A percentile compares a stretch with the other conserved stretches of the same genome.
phyloP scores from a whole-genome alignment of 2,113 vertebrate genomes.

The Rhynchomys soricoides region DNA sequence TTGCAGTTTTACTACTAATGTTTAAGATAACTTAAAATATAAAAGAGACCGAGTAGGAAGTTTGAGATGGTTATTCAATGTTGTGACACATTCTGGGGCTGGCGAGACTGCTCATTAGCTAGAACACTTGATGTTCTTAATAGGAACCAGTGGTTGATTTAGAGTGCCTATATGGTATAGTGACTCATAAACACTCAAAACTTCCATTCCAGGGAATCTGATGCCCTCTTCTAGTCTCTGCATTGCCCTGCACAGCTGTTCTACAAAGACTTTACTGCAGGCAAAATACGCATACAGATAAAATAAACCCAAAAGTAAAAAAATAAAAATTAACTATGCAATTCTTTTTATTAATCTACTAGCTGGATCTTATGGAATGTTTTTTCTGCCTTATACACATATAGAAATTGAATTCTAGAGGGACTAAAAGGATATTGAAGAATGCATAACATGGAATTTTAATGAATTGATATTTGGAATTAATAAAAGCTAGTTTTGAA shows the following conservation, averaged over 20 bases:
- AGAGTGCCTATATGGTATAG: neutral
- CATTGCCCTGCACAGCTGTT: neutral
- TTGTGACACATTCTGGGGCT: neutral
- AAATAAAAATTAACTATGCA: neutral
- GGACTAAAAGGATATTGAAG: neutral
- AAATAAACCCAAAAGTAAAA: neutral
- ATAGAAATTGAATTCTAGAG: neutral
- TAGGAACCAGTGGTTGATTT: neutral
- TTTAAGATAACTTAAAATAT: neutral
- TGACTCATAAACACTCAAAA: neutral
- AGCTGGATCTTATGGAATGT: neutral
- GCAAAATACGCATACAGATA: neutral
- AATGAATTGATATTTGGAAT: neutral
- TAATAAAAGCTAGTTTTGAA: neutral
- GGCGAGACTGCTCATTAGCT: neutral
- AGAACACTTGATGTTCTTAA: neutral
- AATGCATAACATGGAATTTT: neutral
- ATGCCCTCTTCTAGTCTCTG: neutral
- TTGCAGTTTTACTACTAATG: neutral
- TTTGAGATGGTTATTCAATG: neutral
- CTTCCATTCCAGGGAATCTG: too few species aligned
- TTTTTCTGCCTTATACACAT: neutral
- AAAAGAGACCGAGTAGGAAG: neutral
- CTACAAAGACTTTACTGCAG: neutral
- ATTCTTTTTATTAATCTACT: neutral